Base-by-base conservation (phyloP, 2,888 invertebrate genomes). In the Drosophila multiciliata region DNA sequence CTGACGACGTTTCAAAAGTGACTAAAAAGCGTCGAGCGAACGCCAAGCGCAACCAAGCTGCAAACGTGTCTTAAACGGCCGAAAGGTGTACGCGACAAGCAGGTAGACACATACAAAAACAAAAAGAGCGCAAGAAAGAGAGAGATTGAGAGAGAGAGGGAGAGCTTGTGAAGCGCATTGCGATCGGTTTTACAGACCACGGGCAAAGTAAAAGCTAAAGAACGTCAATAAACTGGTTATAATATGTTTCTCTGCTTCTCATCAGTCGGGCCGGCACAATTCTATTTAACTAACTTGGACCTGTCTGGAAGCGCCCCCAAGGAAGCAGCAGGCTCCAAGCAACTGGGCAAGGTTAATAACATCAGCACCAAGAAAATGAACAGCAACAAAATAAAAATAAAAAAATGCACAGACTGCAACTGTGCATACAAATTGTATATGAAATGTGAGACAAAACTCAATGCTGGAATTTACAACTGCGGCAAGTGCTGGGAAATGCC, bases 1-100 rank as follows among this genome's bases (percentile, higher is more conserved):
- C 75, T 82, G 83, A 75, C 87, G 74, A 82, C 75, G 80, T 69
- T 83, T 80, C 63, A 78, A 82, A 85, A 87, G 85, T 83, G 77
- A 87, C 85, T 85, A 80, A 87, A 82, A 78, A 73, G 74, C 65
- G 65, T 53, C 60, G 70, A 75, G 29, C 67, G 60, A 67, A 67
- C 72, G 33, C 50, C 69, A 79, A 82, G 71, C 87, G 83, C 75
- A 78, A 49, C 86, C 72, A 78, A 80, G 86, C 80, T 87, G 83
- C 83, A 85, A 85, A 85, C 85, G 86, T 85, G 85, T 87, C 85
- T 85, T 87, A 78, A 73, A 85, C 76, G 69, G 66, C 75, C 60
- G 62, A 73, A 73, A 62, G 75, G 68, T 74, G 70, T 55, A 35
- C 61, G 50, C 57, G 38, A 61, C 60, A 73, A 66, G 42, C 55